Evolutionary conservation across 2,797 vertebrate genomes (phyloP), one percentile per base, ranked within the genome.

Genomic region (Macroramphosus scolopax): DNA sequence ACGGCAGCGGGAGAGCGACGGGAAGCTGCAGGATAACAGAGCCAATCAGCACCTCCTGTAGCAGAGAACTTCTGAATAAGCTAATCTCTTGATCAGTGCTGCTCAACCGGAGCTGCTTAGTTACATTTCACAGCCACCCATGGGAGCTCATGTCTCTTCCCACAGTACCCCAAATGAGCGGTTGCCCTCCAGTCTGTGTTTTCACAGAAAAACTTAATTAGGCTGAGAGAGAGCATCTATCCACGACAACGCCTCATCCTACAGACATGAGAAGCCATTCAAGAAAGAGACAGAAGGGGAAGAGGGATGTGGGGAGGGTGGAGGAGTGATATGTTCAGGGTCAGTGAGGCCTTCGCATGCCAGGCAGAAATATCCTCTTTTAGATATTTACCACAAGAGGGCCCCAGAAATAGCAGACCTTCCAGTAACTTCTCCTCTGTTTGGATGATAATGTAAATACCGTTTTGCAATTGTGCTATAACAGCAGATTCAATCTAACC

Each of bases 381-480:
- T 57, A 77, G 60, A 77, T 68, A 46, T 71, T 63, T 78, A 72
- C 67, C 58, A 28, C 61, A 46, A 65, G 59, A 71, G 49, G 51
- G 67, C 47, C 58, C 63, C 65, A 72, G 62, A 74, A 87, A 84
- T 74, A 78, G 65, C 56, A 72, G 34, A 28, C 40, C 50, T 85
- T 86, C 77, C 80, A 63, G 83, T 83, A 86, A 85, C 65, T 51
- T 51, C 70, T 65, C 42, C 36, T 75, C 38, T 81, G 78, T 82
- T 85, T 83, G 62, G 72, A 78, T 63, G 38, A 68, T 66, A 66
- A 57, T 52, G 56, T 84, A 81, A 84, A 84, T 75, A 76, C 52
- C 37, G 55, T 63, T 77, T 66, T 75, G 72, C 60, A 75, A 38
- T 63, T 65, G 49, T 73, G 71, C 69, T 64, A 64, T n/a, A n/a